These are phyloP conservation scores for Hyphantria cunea DNA, from an alignment of 1,140 invertebrate genomes.

Conservation along the genomic window DNA sequence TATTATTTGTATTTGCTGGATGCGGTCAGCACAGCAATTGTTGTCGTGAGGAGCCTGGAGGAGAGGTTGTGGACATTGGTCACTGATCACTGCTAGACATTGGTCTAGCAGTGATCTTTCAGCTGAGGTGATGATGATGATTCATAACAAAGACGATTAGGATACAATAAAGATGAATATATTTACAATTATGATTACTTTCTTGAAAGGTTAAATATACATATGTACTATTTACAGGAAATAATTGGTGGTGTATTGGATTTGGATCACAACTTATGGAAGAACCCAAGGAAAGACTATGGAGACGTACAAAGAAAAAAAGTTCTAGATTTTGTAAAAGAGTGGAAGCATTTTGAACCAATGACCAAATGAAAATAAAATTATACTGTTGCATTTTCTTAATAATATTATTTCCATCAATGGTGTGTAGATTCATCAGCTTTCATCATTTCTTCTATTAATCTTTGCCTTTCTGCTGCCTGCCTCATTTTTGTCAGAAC, in stretches of 20 bases:
- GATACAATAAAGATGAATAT: no score
- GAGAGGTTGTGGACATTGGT: no score
- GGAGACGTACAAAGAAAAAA: constrained; percentile 74
- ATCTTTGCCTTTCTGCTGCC: constrained; percentile 90
- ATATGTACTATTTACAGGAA: constrained; percentile 87
- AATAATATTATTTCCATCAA: no score
- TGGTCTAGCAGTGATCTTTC: no score
- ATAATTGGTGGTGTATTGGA: constrained; percentile 97
- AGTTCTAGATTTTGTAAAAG: constrained; percentile 70
- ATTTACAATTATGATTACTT: neutral
- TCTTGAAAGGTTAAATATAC: neutral
- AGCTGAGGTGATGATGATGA: no score
- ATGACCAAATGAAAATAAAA: constrained; percentile 30
- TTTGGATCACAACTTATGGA: constrained; percentile 92
- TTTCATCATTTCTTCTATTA: constrained; percentile 89
- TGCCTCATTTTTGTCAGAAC: constrained; percentile 90
- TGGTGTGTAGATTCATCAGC: constrained; percentile 79
- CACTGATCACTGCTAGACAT: no score
- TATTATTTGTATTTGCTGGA: no score
- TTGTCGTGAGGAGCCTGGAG: no score
- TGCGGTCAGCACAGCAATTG: no score
- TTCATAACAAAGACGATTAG: no score
- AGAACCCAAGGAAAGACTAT: constrained; percentile 88
- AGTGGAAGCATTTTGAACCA: constrained; percentile 73
- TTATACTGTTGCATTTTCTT: neutral